These are phyloP conservation scores for Psilopogon haemacephalus DNA, from an alignment of 2,113 vertebrate species.

Conservation along the genomic window DNA sequence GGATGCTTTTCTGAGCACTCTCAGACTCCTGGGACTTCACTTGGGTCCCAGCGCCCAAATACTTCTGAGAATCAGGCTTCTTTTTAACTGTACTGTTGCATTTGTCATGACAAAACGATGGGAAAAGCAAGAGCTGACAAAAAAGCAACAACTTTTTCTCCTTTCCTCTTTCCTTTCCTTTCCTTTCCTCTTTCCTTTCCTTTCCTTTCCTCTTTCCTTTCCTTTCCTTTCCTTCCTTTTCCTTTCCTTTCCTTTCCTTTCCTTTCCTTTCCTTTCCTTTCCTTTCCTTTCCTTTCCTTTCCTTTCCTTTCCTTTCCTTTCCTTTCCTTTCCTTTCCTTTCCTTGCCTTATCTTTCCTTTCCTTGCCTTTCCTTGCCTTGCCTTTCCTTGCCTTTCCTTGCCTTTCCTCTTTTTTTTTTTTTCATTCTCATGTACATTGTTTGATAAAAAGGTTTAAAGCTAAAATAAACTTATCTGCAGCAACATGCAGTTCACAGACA, in stretches of 20 bases:
- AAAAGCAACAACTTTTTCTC: background rate
- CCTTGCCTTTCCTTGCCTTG: too few relatives aligned
- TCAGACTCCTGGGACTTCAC: background rate
- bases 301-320: too few relatives aligned
- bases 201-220: background rate
- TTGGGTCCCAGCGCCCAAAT: background rate
- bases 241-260: too few relatives aligned
- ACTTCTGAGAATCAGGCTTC: conserved; percentile 1
- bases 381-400: too few relatives aligned
- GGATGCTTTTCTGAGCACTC: background rate
- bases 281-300: too few relatives aligned
- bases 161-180: background rate
- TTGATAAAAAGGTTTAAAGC: conserved; percentile 59
- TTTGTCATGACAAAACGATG: conserved; percentile 24
- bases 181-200: background rate
- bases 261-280: too few relatives aligned
- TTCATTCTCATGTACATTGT: conserved; percentile 22
- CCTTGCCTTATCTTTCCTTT: too few relatives aligned
- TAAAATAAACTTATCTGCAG: conserved; percentile 61
- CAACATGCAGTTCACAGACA: background rate
- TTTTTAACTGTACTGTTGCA: background rate
- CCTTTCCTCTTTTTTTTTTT: background rate
- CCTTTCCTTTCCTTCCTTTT: background rate
- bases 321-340: too few relatives aligned
- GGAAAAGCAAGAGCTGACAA: background rate